These are phyloP conservation scores for Argentina silus DNA, from an alignment of 2,797 vertebrate genomes.

Conservation along the genomic window DNA sequence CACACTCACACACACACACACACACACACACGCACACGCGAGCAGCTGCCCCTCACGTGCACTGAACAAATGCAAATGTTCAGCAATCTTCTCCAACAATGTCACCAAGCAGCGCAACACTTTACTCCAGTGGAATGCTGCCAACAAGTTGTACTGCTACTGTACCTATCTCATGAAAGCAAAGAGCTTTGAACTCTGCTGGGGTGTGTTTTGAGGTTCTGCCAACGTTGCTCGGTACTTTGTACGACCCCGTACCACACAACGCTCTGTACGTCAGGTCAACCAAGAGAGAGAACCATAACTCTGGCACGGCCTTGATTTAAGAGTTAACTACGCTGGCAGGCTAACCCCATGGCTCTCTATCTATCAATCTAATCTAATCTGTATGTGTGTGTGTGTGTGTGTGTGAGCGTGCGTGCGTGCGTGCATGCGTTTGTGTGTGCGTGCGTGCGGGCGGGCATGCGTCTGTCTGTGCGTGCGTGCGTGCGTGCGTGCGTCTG, in stretches of 20 bases:
- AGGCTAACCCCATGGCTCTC: background rate
- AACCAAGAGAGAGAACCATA: background rate
- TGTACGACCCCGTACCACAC: conserved; percentile 2
- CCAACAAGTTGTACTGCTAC: no score
- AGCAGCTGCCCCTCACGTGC: no score
- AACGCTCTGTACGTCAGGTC: background rate
- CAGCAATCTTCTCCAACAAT: no score
- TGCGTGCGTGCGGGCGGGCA: no score
- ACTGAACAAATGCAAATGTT: no score
- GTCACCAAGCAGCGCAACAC: no score
- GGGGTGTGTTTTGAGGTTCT: background rate
- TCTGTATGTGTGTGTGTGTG: conserved; percentile 11
- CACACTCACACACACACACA: background rate
- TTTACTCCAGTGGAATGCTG: no score
- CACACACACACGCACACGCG: background rate
- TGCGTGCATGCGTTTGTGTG: background rate
- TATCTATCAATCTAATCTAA: conserved; percentile 1
- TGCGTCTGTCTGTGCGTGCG: no score
- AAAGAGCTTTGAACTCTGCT: conserved; percentile 1
- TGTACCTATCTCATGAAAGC: background rate
- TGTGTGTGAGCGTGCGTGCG: background rate
- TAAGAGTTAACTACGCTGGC: background rate
- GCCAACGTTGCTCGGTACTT: conserved; percentile 1
- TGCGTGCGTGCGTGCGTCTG: background rate
- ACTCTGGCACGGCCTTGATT: background rate